These are phyloP conservation scores for Griposia aprilina DNA, from an alignment of 2,888 invertebrate species.

Conservation along the genomic window DNA sequence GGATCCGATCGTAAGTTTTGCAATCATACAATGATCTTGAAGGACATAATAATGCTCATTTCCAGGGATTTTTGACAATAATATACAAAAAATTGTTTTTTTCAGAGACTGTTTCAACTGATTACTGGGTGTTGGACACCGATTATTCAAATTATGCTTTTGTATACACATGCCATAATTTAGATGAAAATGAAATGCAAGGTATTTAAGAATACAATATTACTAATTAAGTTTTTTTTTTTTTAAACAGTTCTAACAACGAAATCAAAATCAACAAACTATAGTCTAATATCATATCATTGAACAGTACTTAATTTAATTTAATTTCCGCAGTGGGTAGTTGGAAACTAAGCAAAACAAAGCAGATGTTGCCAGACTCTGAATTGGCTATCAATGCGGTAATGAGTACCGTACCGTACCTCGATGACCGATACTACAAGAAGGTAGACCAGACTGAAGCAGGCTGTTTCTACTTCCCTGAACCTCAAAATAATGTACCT, in stretches of 20 bases:
- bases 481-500: conserved; percentile 72
- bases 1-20: conserved; percentile 83
- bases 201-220: conserved; percentile 73
- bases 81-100: conserved; percentile 40
- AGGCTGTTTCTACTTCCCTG: conserved; percentile 84
- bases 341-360: conserved; percentile 83
- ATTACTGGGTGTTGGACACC: conserved; percentile 92
- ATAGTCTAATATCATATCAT: background rate
- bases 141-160: conserved; percentile 92
- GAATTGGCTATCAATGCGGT: conserved; percentile 69
- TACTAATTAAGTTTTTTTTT: no score
- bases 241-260: background rate
- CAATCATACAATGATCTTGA: background rate
- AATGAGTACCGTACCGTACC: conserved; percentile 70
- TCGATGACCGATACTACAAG: conserved; percentile 75
- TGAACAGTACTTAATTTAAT: background rate
- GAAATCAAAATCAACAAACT: background rate
- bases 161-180: conserved; percentile 92
- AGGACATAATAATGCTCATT: background rate
- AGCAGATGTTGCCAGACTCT: conserved; percentile 67
- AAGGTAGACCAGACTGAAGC: conserved; percentile 72
- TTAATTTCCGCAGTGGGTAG: conserved; percentile 72
- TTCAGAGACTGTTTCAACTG: conserved; percentile 76
- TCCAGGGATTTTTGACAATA: background rate
- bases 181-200: conserved; percentile 83